Base-by-base conservation (phyloP, 2,888 invertebrate genomes). In the Dorcus parallelipipedus region DNA sequence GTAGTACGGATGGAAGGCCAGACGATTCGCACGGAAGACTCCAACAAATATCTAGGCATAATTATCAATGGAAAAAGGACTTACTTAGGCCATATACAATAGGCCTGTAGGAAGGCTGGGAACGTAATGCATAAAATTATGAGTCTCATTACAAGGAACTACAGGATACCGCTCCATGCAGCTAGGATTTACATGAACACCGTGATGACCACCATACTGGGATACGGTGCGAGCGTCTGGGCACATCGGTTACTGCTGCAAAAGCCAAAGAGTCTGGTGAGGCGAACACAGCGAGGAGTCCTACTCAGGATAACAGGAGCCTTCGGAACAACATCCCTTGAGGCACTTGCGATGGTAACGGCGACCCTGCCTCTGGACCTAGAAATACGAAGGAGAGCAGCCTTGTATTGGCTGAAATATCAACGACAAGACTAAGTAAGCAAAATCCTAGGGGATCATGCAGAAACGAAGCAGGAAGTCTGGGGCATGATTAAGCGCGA, bases 311-410 rank as follows among this genome's bases (percentile, higher is more conserved):
- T 54, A 14, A 50, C 49, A 0, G 45, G 43, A 3, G 45, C 49
- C 1, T 58, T 45, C 10, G 40, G 54, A 5, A 58, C 58, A 1
- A 45, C 50, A 20, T 47, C 58, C 0, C 26, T 39, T 1, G 58
- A 54, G 7, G 54, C 58, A 4, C 43, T 58, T 3, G 51, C 50
- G 20, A 48, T 54, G 2, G 5, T 41, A 1, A 33, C 41, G 0
- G 50, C 54, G 0, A 33, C 23, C 0, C 26, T 50, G 5, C 58
- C 58, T 0, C 23, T 54, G 41, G 58, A 58, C 14, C 41, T 58
- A 9, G 33, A 43, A 6, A 42, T 54, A 3, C 9, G 52, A 1
- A 7, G 17, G 4, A 3, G 3, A 5, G 57, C 52, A 3, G 52
- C 52, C 4, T 9, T 10, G 4, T 57, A 57, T 23, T 52, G 43